Percentiles rank a stretch among this genome's conserved stretches.
Evolutionary conservation across 2,797 vertebrate genomes (phyloP).

Genomic region (Discoglossus pictus): DNA sequence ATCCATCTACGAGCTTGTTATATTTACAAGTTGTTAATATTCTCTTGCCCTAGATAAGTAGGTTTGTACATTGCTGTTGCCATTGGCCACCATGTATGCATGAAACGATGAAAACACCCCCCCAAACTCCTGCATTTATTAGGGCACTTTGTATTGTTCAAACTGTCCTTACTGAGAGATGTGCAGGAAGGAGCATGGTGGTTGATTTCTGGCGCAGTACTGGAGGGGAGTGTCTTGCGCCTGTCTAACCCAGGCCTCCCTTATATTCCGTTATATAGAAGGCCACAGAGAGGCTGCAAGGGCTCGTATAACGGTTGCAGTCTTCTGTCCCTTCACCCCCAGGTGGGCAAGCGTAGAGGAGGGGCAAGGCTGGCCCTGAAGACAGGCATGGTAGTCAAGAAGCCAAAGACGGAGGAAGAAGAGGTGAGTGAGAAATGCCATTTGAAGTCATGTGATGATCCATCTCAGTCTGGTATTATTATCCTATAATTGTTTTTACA

Average conservation of each 20-base stretch:
- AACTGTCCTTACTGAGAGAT: no score
- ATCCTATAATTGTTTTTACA: no score
- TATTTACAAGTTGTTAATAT: no score
- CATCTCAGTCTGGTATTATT: no score
- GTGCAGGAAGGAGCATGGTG: background rate
- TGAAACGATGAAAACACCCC: no score
- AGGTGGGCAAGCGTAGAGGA: constrained; percentile 97
- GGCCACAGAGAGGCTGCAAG: constrained; percentile 77
- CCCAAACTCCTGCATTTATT: no score
- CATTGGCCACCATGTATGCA: no score
- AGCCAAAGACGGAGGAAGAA: constrained; percentile 83
- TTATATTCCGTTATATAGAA: constrained; percentile 76
- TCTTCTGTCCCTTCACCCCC: constrained; percentile 91
- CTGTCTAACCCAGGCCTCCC: constrained; percentile 55
- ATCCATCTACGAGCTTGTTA: no score
- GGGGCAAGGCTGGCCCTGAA: constrained; percentile 92
- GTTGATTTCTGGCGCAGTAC: constrained; percentile 1
- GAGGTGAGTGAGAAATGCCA: constrained; percentile 75
- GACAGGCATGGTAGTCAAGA: constrained; percentile 96
- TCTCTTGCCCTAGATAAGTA: no score
- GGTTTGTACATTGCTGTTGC: no score
- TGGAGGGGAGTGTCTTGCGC: constrained; percentile 38
- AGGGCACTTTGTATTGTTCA: no score
- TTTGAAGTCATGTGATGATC: no score
- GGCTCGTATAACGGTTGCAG: constrained; percentile 91